phyloP scores from a whole-genome alignment of 2,797 vertebrate genomes.

The Phoebastria nigripes region DNA sequence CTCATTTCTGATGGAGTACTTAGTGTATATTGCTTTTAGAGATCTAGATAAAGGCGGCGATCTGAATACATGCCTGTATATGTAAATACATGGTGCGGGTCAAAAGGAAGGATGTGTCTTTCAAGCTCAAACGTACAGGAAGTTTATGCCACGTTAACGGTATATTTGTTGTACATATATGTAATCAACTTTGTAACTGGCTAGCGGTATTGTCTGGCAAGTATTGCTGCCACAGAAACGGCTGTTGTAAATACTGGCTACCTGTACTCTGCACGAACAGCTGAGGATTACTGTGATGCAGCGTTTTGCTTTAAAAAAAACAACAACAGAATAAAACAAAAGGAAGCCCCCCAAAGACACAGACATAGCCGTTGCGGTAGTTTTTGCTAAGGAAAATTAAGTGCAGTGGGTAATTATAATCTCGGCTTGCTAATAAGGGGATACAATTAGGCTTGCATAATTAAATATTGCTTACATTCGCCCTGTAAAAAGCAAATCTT shows the following conservation, averaged over 20 bases:
- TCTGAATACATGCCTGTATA: background rate
- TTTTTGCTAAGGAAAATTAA: background rate
- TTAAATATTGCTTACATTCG: constrained; percentile 47
- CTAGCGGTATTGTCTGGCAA: constrained; percentile 15
- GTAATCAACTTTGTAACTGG: background rate
- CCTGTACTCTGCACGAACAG: background rate
- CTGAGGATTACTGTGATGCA: background rate
- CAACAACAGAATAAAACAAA: background rate
- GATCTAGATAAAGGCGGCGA: background rate
- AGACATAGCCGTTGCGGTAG: background rate
- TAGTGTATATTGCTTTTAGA: background rate
- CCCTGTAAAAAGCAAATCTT: constrained; percentile 50
- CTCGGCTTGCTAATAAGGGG: constrained; percentile 48
- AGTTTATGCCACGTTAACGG: background rate
- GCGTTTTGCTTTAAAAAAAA: background rate
- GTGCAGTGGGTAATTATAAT: background rate
- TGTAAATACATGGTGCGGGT: background rate
- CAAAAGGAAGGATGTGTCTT: background rate
- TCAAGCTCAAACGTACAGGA: background rate
- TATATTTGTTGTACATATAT: background rate
- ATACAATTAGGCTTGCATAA: constrained; percentile 33
- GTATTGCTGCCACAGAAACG: background rate
- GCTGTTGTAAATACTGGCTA: background rate
- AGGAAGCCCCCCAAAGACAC: background rate
- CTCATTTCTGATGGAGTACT: background rate